Base-by-base conservation (phyloP, 2,888 invertebrate genomes). In the Epinotia bilunana region DNA sequence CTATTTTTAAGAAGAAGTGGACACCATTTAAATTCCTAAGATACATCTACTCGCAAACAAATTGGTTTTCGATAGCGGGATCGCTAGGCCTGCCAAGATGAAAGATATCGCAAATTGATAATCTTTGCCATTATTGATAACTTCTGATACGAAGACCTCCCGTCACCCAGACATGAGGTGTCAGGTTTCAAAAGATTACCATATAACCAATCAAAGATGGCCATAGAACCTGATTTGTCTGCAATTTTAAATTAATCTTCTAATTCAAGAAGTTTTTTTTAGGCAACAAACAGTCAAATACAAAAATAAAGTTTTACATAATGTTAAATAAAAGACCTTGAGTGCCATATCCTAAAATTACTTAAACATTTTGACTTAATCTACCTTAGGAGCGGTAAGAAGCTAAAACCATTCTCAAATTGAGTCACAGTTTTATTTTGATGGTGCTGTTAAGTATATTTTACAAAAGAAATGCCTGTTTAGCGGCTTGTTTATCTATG, bases 181-280 rank as follows among this genome's bases (percentile, higher is more conserved):
- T 72, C 65, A 33, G 57, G 65, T 72, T 72, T 65, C 65, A 72
- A 18, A 46, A 2, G 3, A 72, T 72, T 72, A 72, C 33, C 72
- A 72, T 72, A 2, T n/a, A 72, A 57, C 13, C 3, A 49, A 55
- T 46, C 20, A 20, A 58, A 43, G 18, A 65, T 28, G 18, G 64
- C 60, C 58, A 13, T 58, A 39, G 12, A 64, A 43, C 53, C 39
- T 62, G 61, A 72, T 49, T 67, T 18, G 39, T 46, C 28, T 33
- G 28, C n/a, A 23, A 20, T 20, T 60, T 60, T 23, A 43, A 39
- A 62, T 62, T 39, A 28, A 62, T 39, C 18, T 16, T n/a, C 33
- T 3, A 61, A 33, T 18, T 39, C 43, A n/a, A 39, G 13, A 16
- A 62, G 62, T 60, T 60, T 0, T n/a, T n/a, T n/a, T n/a, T n/a